Conservation (phyloP, 2,113 vertebrate species). For the Paracanthobrama guichenoti region DNA sequence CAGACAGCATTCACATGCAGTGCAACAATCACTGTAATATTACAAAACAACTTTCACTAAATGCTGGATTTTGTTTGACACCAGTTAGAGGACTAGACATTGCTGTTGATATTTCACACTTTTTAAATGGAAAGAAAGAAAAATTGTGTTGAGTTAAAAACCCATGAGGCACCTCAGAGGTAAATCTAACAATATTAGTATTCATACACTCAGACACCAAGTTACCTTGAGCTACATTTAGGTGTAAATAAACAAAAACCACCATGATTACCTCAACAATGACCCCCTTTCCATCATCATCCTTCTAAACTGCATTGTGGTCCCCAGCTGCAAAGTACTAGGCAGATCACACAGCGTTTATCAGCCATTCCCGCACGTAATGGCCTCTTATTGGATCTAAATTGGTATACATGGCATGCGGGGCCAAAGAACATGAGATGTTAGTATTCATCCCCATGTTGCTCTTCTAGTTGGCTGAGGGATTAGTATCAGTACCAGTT, state of each 20-base stretch:
- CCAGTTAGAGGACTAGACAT: not conserved
- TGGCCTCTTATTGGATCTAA: not conserved
- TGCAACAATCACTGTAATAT: constrained; percentile 21
- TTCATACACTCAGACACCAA: not conserved
- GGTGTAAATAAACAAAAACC: not conserved
- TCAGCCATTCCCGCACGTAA: not conserved
- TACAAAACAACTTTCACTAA: not conserved
- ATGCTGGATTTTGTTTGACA: not conserved
- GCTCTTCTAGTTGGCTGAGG: constrained; percentile 10
- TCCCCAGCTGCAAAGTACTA: constrained; percentile 3
- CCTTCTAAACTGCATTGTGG: not conserved
- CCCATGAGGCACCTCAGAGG: not conserved
- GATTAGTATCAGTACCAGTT: constrained; percentile 6
- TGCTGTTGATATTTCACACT: not conserved
- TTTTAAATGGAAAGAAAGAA: not conserved
- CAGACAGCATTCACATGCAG: constrained; percentile 57
- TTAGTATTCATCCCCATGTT: constrained; percentile 19
- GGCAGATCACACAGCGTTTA: not conserved
- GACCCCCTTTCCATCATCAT: not conserved
- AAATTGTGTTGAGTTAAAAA: not conserved
- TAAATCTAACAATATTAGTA: not conserved
- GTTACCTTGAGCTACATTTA: constrained; percentile 27
- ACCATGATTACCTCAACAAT: not conserved
- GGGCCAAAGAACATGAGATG: constrained; percentile 24
- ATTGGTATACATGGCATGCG: not conserved